Evolutionary conservation across 1,140 invertebrate genomes (phyloP), one percentile per base, ranked within the genome.

Genomic region (Lycorma delicatula): DNA sequence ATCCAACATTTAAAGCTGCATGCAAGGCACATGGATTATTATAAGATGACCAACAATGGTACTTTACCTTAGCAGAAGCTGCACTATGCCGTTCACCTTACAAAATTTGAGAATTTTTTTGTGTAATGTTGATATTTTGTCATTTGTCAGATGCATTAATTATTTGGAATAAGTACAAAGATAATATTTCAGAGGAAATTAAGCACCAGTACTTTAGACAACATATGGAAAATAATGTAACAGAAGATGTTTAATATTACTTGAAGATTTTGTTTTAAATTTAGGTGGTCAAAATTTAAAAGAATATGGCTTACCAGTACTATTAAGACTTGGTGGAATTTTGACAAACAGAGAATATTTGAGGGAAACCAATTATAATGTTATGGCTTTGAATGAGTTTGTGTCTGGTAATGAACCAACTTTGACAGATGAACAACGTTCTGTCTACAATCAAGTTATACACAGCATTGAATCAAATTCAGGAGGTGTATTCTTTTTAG

Each of bases 31-130:
- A 64, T 18, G 63, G 63, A 28, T 54, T 74, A 5, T 38, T 75
- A 11, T 65, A 71, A 62, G 60, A 72, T 56, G 67, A 74, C 55
- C 25, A 56, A 12, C 63, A 70, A 31, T 71, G 70, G 70, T 56
- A 63, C 18, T 34, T 26, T n/a, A 36, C 61, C 26, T 28, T 56
- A 29, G 2, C 50, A 31, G 58, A 61, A 41, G 54, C 60, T 28
- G n/a, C 48, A 23, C 16, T 63, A 7, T 58, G 6, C 34, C 11
- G 12, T 18, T 31, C 56, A 46, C 22, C 58, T n/a, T 20, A 23
- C 11, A 53, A 50, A 51, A 29, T 64, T 12, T 28, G 57, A 47
- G 54, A 58, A 34, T 25, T 64, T 2, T 63, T 62, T 49, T 20
- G 23, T n/a, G 18, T 59, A 9, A 60, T 63, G 13, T 46, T 64